These are phyloP conservation scores for Irena cyanogastra DNA, from an alignment of 2,113 vertebrate species.

Conservation along the genomic window DNA sequence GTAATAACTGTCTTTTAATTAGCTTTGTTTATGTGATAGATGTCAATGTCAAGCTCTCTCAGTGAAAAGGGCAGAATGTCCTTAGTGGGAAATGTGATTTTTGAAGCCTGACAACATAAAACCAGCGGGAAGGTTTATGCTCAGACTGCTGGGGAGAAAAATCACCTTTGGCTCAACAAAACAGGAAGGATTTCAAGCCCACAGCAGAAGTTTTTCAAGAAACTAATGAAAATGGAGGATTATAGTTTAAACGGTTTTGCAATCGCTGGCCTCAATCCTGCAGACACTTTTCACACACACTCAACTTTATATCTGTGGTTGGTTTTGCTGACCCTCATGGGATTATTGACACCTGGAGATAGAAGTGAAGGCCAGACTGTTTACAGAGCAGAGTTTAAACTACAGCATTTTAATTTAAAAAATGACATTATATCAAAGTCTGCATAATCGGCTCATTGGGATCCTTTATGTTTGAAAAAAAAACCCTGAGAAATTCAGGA, in stretches of 20 bases:
- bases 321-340: background rate
- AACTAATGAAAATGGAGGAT: constrained; percentile 24
- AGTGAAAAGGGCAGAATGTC: background rate
- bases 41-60: background rate
- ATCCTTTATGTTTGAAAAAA: background rate
- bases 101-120: background rate
- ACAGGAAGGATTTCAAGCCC: background rate
- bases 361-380: background rate
- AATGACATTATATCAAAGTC: background rate
- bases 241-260: constrained; percentile 19
- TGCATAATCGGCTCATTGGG: background rate
- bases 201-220: constrained; percentile 19
- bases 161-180: constrained; percentile 22
- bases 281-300: background rate
- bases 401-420: background rate
- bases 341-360: background rate
- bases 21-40: background rate
- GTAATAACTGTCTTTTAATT: background rate
- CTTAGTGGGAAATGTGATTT: background rate
- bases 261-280: background rate
- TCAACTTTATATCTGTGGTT: background rate
- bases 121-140: background rate
- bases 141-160: background rate
- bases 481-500: background rate
- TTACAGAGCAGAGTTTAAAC: background rate